Conservation (phyloP, 2,888 invertebrate genomes). For the Protonemura montana region DNA sequence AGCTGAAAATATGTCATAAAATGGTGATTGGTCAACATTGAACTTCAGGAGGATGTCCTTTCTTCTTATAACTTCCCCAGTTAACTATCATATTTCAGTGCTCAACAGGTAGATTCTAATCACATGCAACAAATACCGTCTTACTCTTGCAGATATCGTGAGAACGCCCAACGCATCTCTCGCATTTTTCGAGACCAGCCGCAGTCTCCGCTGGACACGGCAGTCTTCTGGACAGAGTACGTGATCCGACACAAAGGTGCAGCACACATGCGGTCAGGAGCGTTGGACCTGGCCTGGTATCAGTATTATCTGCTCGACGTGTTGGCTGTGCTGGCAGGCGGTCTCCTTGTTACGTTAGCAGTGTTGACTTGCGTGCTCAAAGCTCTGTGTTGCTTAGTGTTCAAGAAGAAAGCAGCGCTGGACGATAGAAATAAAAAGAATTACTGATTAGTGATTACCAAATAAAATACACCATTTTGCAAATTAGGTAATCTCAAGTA, state of each 20-base stretch:
- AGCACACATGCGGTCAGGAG: slow-evolving; percentile 57
- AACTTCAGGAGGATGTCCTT: too few species aligned
- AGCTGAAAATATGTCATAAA: too few species aligned
- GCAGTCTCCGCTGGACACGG: slow-evolving; percentile 65
- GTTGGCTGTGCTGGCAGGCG: slow-evolving; percentile 25
- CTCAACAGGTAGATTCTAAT: too few species aligned
- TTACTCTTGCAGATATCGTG: slow-evolving; percentile 13
- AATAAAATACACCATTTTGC: too few species aligned
- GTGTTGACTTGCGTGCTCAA: background rate
- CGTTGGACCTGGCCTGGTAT: slow-evolving; percentile 58
- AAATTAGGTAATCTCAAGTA: too few species aligned
- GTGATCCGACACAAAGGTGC: slow-evolving; percentile 62
- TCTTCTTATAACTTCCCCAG: too few species aligned
- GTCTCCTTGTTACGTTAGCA: background rate
- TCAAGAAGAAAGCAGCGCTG: background rate
- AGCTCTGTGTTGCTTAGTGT: background rate
- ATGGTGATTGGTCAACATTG: too few species aligned
- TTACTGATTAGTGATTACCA: too few species aligned
- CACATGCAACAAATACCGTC: too few species aligned
- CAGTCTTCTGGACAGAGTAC: slow-evolving; percentile 74
- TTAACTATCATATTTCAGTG: too few species aligned
- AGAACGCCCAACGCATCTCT: slow-evolving; percentile 25
- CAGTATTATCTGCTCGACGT: slow-evolving; percentile 59
- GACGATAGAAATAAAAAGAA: slow-evolving; percentile 27
- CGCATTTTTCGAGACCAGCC: slow-evolving; percentile 61